phyloP scores from a whole-genome alignment of 1,140 invertebrate species.

The Drosophila setifemur region DNA sequence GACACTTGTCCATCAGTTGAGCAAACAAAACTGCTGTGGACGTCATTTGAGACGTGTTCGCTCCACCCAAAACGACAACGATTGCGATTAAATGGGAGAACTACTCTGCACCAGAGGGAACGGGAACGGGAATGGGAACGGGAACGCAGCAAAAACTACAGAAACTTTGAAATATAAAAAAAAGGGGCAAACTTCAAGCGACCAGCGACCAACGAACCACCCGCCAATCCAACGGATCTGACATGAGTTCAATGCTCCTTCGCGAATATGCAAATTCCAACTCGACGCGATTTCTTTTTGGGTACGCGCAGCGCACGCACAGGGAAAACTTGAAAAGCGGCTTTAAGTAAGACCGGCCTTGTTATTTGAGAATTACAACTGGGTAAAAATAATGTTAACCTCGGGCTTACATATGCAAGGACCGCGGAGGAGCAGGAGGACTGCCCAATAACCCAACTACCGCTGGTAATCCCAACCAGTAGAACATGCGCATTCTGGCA shows the following conservation, averaged over 20 bases:
- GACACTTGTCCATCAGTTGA: conserved; percentile 75
- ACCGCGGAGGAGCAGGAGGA: too few species aligned
- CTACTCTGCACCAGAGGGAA: conserved; percentile 10
- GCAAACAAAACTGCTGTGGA: conserved; percentile 56
- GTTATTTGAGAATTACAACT: conserved; percentile 76
- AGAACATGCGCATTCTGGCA: conserved; percentile 25
- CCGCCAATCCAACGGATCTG: neutral
- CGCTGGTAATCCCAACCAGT: conserved; percentile 18
- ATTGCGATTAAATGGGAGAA: conserved; percentile 27
- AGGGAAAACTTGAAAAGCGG: conserved; percentile 30
- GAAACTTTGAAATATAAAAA: conserved; percentile 34
- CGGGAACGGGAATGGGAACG: too few species aligned
- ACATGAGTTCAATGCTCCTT: conserved; percentile 67
- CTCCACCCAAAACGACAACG: conserved; percentile 43
- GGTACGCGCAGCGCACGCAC: conserved; percentile 42
- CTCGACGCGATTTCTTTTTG: conserved; percentile 21
- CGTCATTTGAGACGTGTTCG: conserved; percentile 70
- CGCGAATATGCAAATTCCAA: conserved; percentile 66
- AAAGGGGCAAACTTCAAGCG: neutral
- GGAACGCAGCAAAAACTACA: too few species aligned
- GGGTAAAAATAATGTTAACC: conserved; percentile 63
- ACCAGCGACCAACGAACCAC: neutral
- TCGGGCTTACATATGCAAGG: conserved; percentile 44
- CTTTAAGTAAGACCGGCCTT: conserved; percentile 60
- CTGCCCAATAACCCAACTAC: too few species aligned